Evolutionary conservation across 1,140 invertebrate species (phyloP).

Genomic region (Antheraea pernyi): DNA sequence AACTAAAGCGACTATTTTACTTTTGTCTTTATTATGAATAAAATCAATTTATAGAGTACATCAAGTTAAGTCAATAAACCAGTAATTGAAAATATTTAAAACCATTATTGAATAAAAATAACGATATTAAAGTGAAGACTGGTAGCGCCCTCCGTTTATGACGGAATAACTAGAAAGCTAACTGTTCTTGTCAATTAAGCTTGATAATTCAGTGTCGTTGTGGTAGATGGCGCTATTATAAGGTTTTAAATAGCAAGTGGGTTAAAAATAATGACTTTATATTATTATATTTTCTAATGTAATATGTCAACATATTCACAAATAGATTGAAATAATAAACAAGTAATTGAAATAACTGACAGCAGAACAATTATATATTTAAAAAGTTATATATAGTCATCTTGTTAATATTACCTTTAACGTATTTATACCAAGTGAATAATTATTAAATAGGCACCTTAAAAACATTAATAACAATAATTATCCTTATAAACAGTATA

Average conservation of each 20-base stretch:
- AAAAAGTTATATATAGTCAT: too few species aligned
- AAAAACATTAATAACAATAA: too few species aligned
- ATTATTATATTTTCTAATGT: too few species aligned
- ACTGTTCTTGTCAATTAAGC: conserved; percentile 35
- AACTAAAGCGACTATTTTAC: neutral
- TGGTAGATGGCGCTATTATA: conserved; percentile 48
- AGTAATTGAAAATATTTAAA: neutral
- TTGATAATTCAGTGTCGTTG: conserved; percentile 35
- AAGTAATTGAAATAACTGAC: too few species aligned
- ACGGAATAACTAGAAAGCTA: conserved; percentile 35
- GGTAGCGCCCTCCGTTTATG: conserved; percentile 36
- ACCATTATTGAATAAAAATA: neutral
- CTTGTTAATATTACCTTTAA: too few species aligned
- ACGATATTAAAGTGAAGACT: conserved; percentile 16
- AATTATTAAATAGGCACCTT: too few species aligned
- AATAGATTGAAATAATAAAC: too few species aligned
- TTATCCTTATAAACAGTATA: too few species aligned
- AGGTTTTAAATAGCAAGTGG: neutral
- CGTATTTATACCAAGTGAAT: too few species aligned
- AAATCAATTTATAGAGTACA: neutral
- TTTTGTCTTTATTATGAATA: neutral
- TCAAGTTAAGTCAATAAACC: neutral
- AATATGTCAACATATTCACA: too few species aligned
- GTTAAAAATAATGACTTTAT: neutral
- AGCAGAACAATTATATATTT: too few species aligned